These are phyloP conservation scores for Fragum sueziense DNA, from an alignment of 2,888 invertebrate genomes.

Conservation along the genomic window DNA sequence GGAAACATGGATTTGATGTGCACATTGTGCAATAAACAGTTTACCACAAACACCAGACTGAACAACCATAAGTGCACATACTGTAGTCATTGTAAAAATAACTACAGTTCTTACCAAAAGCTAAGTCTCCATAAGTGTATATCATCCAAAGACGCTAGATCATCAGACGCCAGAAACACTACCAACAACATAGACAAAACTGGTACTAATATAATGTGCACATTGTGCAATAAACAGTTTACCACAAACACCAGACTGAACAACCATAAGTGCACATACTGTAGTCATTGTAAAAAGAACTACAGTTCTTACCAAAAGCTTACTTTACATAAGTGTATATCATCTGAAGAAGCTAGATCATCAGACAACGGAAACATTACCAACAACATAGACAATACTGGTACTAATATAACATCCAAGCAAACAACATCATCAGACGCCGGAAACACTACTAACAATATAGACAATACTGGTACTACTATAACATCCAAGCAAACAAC, in stretches of 20 bases:
- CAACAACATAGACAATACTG: too few relatives aligned
- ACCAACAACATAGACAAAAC: background rate
- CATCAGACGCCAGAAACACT: background rate
- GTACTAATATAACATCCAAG: background rate
- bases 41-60: background rate
- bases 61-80: background rate
- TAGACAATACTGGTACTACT: background rate
- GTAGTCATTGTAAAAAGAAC: background rate
- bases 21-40: background rate
- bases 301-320: background rate
- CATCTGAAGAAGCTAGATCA: background rate
- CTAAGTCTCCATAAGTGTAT: background rate
- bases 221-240: background rate
- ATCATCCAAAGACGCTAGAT: background rate
- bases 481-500: background rate
- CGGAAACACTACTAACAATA: background rate
- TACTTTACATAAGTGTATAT: too few relatives aligned
- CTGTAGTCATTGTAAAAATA: background rate
- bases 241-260: background rate
- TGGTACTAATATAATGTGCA: background rate
- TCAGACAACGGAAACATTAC: too few relatives aligned
- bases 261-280: slow-evolving; percentile 1
- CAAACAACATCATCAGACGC: background rate
- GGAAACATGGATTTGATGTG: background rate
- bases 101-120: background rate